Evolutionary conservation across 1,140 invertebrate species (phyloP).

Genomic region (Papilio xuthus): DNA sequence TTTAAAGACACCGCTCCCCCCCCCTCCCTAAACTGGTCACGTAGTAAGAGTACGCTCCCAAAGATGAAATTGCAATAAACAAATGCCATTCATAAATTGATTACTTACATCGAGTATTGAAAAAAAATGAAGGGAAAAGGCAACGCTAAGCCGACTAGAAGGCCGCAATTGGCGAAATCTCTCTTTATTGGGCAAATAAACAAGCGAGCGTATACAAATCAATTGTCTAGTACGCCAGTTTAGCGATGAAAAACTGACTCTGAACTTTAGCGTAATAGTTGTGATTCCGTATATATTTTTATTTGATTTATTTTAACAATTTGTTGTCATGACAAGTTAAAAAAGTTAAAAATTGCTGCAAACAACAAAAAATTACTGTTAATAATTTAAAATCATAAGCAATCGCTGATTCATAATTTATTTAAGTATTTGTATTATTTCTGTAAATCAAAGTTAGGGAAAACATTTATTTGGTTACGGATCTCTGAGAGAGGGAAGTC

Average conservation of each 20-base stretch:
- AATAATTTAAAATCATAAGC: no score
- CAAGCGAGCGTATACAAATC: conserved; percentile 58
- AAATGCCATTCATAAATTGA: background rate
- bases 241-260: conserved; percentile 47
- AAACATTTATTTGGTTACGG: conserved; percentile 14
- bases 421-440: background rate
- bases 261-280: conserved; percentile 2
- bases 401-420: no score
- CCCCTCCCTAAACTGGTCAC: no score
- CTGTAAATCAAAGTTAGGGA: conserved; percentile 3
- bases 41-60: no score
- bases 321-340: no score
- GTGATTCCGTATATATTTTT: conserved; percentile 41
- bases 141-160: conserved; percentile 49
- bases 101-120: background rate
- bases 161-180: conserved; percentile 59
- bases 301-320: background rate
- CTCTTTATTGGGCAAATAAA: conserved; percentile 65
- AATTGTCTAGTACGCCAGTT: conserved; percentile 56
- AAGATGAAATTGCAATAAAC: background rate
- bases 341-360: no score
- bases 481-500: conserved; percentile 48
- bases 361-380: no score
- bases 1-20: no score
- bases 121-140: conserved; percentile 35